Conservation (phyloP, 2,888 invertebrate genomes). For the Brachypalpus laphriformis region DNA sequence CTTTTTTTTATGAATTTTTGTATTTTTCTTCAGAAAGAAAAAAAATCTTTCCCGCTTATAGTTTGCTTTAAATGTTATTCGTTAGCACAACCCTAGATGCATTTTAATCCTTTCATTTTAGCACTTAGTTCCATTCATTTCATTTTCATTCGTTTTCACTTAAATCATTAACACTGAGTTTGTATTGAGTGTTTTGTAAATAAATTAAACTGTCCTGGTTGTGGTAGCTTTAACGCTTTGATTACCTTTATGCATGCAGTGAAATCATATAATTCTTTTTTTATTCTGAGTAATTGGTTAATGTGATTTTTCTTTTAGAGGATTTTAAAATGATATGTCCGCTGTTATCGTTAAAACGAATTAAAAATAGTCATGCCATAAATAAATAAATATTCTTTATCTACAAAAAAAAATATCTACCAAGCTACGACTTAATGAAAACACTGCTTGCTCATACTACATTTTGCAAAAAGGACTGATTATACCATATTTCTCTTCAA, state of each 20-base stretch:
- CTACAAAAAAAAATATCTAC: no score
- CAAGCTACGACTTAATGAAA: no score
- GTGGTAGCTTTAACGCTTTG: neutral
- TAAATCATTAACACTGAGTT: neutral
- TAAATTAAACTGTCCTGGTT: neutral
- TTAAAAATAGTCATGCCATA: no score
- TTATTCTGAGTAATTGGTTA: neutral
- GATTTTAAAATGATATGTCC: slow-evolving; percentile 8
- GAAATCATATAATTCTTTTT: neutral
- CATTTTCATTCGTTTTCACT: neutral
- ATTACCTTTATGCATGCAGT: neutral
- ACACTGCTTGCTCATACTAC: no score
- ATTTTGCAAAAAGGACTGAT: no score
- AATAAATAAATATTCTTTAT: no score
- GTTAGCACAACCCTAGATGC: slow-evolving; percentile 1
- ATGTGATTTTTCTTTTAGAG: neutral
- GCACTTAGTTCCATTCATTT: neutral
- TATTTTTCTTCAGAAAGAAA: neutral
- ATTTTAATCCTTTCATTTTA: neutral
- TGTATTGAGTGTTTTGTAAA: neutral
- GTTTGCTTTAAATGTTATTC: neutral
- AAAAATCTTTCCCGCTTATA: neutral
- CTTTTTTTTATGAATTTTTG: neutral
- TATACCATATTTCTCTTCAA: no score
- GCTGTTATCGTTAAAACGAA: neutral